Evolutionary conservation across 2,797 vertebrate genomes (phyloP), one percentile per base, ranked within the genome.

Genomic region (Siniperca scherzeri): DNA sequence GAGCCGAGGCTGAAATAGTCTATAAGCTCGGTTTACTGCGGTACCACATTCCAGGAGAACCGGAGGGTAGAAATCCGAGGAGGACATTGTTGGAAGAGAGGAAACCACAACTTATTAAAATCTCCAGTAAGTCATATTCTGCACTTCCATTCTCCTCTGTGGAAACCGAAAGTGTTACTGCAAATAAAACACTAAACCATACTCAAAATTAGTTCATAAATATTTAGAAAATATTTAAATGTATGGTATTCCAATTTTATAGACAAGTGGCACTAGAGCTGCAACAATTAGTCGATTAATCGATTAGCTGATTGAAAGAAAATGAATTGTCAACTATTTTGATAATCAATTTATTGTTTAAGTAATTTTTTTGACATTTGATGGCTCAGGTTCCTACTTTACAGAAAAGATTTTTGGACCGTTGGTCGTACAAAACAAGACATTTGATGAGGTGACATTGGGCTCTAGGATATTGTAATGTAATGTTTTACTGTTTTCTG

Each of bases 21-120:
- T 77, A 27, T 76, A 61, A 85, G 86, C 81, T 95, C 79, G 56
- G 77, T 89, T 94, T 89, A 85, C 74, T 83, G 76, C 22, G 1
- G 64, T 27, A 83, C 46, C 83, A 80, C 81, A 84, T 87, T 91
- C 80, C 90, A 88, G 73, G 17, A 85, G 67, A 57, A 72, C 82
- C 25, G 22, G 67, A 82, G 74, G 87, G 76, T 30, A 83, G 77
- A 94, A 91, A 92, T 88, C 70, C 56, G 52, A 79, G 36, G 73
- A 70, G 67, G 64, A 62, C 44, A 60, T 14, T 73, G 33, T 27
- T 61, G 50, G 59, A 69, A 69, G 55, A 52, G 42, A 69, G 48
- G 21, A 80, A 71, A 65, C 70, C 22, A 60, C 44, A 70, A 74
- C 38, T 80, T 71, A 66, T 53, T 81, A 12, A 83, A 68, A 72